phyloP scores from a whole-genome alignment of 2,797 vertebrate species.

The Pachyuromys duprasi region DNA sequence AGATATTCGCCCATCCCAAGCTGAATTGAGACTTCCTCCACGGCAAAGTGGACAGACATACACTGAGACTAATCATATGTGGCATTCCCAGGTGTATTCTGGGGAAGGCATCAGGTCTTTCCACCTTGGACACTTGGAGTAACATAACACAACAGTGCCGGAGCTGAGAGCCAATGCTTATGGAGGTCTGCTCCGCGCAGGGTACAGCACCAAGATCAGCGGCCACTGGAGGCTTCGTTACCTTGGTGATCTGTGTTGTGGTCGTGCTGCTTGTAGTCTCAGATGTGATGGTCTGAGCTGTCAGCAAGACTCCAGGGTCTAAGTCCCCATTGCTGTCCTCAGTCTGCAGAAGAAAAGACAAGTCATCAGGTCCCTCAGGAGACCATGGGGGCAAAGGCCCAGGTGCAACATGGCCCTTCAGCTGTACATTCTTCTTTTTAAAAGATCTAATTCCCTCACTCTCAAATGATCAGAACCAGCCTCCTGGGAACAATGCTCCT shows the following conservation, averaged over 20 bases:
- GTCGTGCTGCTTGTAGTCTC: constrained; percentile 97
- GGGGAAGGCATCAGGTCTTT: neutral
- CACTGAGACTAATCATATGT: neutral
- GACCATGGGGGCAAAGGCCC: neutral
- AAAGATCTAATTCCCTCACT: neutral
- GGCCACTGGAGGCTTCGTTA: constrained; percentile 70
- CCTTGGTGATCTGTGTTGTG: constrained; percentile 99
- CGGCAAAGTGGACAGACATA: neutral
- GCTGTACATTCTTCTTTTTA: neutral
- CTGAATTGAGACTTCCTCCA: constrained; percentile 21
- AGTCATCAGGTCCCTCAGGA: neutral
- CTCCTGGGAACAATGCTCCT: neutral
- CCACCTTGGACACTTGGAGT: neutral
- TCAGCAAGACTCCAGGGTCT: constrained; percentile 94
- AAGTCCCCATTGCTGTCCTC: constrained; percentile 92
- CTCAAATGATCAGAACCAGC: constrained; percentile 20
- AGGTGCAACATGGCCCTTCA: constrained; percentile 12
- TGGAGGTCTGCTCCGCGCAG: neutral
- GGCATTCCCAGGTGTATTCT: neutral
- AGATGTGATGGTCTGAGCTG: constrained; percentile 98
- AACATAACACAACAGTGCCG: neutral
- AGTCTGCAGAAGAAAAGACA: constrained; percentile 87
- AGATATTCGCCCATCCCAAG: neutral
- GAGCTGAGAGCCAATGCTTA: neutral
- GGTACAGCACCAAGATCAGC: neutral